These are phyloP conservation scores for Drosophila monieri DNA, from an alignment of 2,888 invertebrate genomes.

Conservation along the genomic window DNA sequence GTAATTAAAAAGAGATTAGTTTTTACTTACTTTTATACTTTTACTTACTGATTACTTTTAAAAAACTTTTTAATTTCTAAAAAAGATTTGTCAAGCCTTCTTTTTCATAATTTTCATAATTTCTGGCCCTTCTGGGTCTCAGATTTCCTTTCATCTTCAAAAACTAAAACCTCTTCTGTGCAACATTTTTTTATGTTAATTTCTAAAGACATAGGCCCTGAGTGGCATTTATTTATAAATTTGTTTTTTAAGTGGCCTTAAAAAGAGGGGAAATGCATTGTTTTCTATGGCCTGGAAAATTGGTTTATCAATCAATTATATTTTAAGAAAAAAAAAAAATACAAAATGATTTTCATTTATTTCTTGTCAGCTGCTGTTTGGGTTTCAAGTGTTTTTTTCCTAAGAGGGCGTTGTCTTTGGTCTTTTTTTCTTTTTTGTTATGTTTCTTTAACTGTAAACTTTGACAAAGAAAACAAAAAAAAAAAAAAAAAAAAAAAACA, in stretches of 20 bases:
- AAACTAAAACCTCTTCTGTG: slow-evolving; percentile 57
- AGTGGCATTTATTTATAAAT: slow-evolving; percentile 5
- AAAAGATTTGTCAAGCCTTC: slow-evolving; percentile 14
- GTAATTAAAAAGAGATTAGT: neutral
- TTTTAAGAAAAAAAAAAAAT: slow-evolving; percentile 10
- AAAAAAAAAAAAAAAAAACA: neutral
- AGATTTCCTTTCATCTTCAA: slow-evolving; percentile 32
- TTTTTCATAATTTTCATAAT: slow-evolving; percentile 22
- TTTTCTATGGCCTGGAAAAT: slow-evolving; percentile 37
- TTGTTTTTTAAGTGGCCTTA: neutral
- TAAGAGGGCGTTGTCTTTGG: slow-evolving; percentile 53
- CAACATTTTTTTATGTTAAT: slow-evolving; percentile 70
- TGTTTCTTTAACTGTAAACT: slow-evolving; percentile 31
- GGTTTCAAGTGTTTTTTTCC: slow-evolving; percentile 7
- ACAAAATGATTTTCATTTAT: slow-evolving; percentile 25
- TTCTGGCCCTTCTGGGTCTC: slow-evolving; percentile 13
- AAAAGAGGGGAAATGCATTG: slow-evolving; percentile 10
- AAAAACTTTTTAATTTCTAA: too few relatives aligned
- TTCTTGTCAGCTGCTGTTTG: slow-evolving; percentile 17
- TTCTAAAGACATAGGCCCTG: slow-evolving; percentile 12
- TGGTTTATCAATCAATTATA: slow-evolving; percentile 67
- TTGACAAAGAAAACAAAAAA: slow-evolving; percentile 17
- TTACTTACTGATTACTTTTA: too few relatives aligned
- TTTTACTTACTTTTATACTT: too few relatives aligned
- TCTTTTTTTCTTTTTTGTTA: neutral